phyloP scores from a whole-genome alignment of 1,140 invertebrate genomes.

The Melanaphis sacchari region DNA sequence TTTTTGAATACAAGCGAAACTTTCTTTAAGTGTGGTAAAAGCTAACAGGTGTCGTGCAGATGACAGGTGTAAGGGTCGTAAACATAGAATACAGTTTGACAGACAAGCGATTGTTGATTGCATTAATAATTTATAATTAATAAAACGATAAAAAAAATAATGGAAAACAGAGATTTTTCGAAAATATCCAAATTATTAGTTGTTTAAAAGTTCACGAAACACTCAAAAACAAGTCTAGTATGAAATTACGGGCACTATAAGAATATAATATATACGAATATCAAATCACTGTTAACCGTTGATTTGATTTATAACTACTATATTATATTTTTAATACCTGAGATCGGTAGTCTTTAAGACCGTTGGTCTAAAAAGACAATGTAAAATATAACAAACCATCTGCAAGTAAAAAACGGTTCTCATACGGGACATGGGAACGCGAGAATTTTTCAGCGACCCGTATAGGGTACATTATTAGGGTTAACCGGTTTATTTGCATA shows the following conservation, averaged over 20 bases:
- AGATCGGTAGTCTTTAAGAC: background rate
- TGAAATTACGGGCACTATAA: background rate
- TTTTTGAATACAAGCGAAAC: background rate
- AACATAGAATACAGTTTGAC: background rate
- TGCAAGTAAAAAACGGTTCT: constrained; percentile 54
- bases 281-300: background rate
- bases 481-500: constrained; percentile 58
- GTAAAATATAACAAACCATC: constrained; percentile 36
- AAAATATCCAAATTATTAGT: background rate
- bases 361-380: constrained; percentile 12
- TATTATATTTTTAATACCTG: background rate
- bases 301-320: background rate
- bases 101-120: background rate
- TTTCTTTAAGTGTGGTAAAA: background rate
- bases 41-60: background rate
- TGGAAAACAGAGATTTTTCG: background rate
- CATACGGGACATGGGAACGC: constrained; percentile 54
- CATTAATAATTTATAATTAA: background rate
- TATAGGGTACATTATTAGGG: constrained; percentile 40
- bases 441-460: constrained; percentile 37
- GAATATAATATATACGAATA: background rate
- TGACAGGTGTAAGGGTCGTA: constrained; percentile 19
- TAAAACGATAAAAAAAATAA: background rate
- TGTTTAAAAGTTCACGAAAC: background rate
- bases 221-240: background rate